Base-by-base conservation (phyloP, 2,888 invertebrate genomes). In the Peribatodes rhomboidaria region DNA sequence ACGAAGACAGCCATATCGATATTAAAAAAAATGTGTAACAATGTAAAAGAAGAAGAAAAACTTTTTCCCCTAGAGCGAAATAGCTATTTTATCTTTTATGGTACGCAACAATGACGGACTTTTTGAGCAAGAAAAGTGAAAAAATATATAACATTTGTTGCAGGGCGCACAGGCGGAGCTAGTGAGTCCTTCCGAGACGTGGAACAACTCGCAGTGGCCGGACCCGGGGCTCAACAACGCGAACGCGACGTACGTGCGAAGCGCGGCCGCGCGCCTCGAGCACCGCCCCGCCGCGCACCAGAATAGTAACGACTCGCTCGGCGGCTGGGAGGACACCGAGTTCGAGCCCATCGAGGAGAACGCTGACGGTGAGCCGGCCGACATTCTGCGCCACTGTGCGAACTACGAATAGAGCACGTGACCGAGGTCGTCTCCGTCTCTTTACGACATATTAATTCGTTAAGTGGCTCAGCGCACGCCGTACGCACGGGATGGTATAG, bases 341-440 rank as follows among this genome's bases (percentile, higher is more conserved):
- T 97, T 97, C 85, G 97, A 97, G 82, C 96, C 97, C 2, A 94
- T 97, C 20, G 97, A 97, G 82, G 97, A 95, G 78, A 88, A 94
- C 58, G 90, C 87, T 42, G 92, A 94, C 69, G 95, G 95, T 95
- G 61, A 67, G 74, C 22, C 9, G 59, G n/a, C 4, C 22, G 27
- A 20, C 37, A 4, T 9, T 9, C 37, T 20, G 20, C 18, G 8
- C 7, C 20, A n/a, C 13, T 16, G 3, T 3, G 4, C 14, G 13
- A 9, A 14, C 49, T 2, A 33, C 4, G 18, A 1, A 13, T 14
- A 42, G n/a, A 16, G 16, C 9, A 9, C 13, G n/a, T 14, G 7
- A n/a, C 37, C n/a, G 13, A 4, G 37, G n/a, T n/a, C n/a, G n/a
- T n/a, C n/a, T n/a, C n/a, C n/a, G n/a, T n/a, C n/a, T n/a, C n/a